A percentile compares a stretch with the other conserved stretches of the same genome.
Conservation (phyloP, 2,797 vertebrate species). For the Platyrinchus mystaceus region DNA sequence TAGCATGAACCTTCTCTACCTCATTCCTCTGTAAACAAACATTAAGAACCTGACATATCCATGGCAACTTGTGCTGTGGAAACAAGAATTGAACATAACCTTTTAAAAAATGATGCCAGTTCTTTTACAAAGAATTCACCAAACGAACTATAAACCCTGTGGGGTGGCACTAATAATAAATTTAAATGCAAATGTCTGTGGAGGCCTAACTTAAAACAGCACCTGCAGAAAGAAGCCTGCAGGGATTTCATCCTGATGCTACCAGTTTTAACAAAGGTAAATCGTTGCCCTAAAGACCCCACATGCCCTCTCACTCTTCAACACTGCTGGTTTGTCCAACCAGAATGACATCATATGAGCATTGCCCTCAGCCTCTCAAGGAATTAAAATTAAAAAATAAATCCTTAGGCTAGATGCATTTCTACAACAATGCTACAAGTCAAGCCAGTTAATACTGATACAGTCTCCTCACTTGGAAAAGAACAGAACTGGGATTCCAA, state of each 20-base stretch:
- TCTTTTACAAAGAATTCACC: constrained; percentile 23
- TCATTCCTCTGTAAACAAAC: constrained; percentile 35
- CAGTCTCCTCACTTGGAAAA: not conserved
- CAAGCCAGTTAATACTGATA: not conserved
- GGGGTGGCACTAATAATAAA: constrained; percentile 39
- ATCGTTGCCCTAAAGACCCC: not conserved
- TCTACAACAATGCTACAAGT: not conserved
- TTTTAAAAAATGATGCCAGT: not conserved
- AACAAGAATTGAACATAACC: constrained; percentile 14
- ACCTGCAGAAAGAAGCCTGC: constrained; percentile 35
- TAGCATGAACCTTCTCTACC: not conserved
- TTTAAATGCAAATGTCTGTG: not conserved
- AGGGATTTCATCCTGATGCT: constrained; percentile 21
- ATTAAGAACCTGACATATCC: constrained; percentile 41
- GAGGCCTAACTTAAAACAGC: constrained; percentile 20
- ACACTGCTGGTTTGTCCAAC: not conserved
- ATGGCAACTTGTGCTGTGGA: constrained; percentile 53
- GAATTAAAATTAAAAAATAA: not conserved
- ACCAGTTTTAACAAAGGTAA: not conserved
- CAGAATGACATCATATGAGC: not conserved
- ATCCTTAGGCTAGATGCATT: not conserved
- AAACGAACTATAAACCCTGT: not conserved
- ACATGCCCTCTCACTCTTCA: not conserved
- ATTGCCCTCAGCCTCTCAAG: not conserved
- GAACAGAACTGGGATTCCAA: not conserved